Percentiles rank a stretch among this genome's conserved stretches.
phyloP scores from a whole-genome alignment of 2,888 invertebrate species.

The Phasia obesa region DNA sequence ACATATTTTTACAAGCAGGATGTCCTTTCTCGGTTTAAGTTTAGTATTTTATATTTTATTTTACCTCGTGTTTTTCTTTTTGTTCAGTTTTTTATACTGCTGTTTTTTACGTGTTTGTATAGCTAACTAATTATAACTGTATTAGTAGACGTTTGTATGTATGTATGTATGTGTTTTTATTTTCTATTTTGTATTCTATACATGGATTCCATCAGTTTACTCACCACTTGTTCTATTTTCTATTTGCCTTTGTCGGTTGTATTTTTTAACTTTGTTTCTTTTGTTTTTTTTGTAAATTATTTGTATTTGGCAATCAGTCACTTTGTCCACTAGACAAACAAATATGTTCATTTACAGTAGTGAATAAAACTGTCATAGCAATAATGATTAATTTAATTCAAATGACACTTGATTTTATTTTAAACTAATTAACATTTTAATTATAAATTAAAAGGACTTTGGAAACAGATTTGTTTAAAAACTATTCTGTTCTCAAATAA shows the following conservation, averaged over 20 bases:
- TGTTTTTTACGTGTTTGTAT: constrained; percentile 9
- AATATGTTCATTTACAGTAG: background rate
- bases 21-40: constrained; percentile 34
- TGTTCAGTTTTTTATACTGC: background rate
- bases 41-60: constrained; percentile 35
- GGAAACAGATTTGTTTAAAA: too few species aligned
- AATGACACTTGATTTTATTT: too few species aligned
- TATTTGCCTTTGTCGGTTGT: constrained; percentile 12
- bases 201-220: constrained; percentile 21
- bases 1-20: constrained; percentile 5
- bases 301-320: constrained; percentile 64
- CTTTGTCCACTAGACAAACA: constrained; percentile 35
- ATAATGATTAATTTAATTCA: too few species aligned
- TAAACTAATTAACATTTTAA: too few species aligned
- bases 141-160: constrained; percentile 22
- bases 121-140: constrained; percentile 37
- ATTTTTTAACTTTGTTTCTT: constrained; percentile 3
- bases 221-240: constrained; percentile 44
- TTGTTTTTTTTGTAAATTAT: constrained; percentile 26
- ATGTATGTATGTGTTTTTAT: constrained; percentile 38
- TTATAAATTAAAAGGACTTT: too few species aligned
- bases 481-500: too few species aligned
- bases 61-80: constrained; percentile 40
- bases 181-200: constrained; percentile 16
- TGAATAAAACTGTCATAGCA: too few species aligned